Evolutionary conservation across 1,140 invertebrate species (phyloP).

Genomic region (Diachasmimorpha longicaudata): DNA sequence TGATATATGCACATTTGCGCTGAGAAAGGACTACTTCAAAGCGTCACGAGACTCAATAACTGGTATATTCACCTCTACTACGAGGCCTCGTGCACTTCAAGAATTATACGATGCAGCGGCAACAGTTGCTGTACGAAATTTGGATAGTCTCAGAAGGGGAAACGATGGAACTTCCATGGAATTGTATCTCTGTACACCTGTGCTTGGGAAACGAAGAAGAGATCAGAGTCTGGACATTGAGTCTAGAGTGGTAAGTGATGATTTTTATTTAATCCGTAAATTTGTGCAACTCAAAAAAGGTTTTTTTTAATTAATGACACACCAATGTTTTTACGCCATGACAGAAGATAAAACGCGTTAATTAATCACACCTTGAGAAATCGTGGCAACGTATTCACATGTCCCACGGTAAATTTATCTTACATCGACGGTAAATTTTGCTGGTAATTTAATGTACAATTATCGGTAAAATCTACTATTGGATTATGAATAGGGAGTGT

Average conservation of each 20-base stretch:
- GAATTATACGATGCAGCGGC: slow-evolving; percentile 77
- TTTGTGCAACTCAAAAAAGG: background rate
- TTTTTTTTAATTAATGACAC: background rate
- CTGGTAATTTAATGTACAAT: no score
- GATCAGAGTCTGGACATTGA: slow-evolving; percentile 84
- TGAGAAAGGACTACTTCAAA: slow-evolving; percentile 76
- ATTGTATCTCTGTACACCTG: slow-evolving; percentile 78
- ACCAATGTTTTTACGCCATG: no score
- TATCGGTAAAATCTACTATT: no score
- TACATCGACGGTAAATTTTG: no score
- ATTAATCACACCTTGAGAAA: background rate
- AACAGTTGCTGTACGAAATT: slow-evolving; percentile 61
- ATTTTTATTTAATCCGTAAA: background rate
- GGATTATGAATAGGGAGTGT: no score
- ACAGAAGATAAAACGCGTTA: background rate
- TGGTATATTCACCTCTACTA: slow-evolving; percentile 72
- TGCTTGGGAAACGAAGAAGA: slow-evolving; percentile 71
- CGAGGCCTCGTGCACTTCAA: slow-evolving; percentile 72
- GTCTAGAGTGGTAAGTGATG: slow-evolving; percentile 79
- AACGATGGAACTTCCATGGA: slow-evolving; percentile 61
- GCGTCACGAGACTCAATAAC: slow-evolving; percentile 68
- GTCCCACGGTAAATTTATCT: no score
- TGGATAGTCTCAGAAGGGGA: slow-evolving; percentile 63
- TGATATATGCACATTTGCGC: slow-evolving; percentile 81
- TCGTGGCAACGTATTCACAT: no score